Base-by-base conservation (phyloP, 2,113 vertebrate genomes). In the Corythornis madagascariensis region DNA sequence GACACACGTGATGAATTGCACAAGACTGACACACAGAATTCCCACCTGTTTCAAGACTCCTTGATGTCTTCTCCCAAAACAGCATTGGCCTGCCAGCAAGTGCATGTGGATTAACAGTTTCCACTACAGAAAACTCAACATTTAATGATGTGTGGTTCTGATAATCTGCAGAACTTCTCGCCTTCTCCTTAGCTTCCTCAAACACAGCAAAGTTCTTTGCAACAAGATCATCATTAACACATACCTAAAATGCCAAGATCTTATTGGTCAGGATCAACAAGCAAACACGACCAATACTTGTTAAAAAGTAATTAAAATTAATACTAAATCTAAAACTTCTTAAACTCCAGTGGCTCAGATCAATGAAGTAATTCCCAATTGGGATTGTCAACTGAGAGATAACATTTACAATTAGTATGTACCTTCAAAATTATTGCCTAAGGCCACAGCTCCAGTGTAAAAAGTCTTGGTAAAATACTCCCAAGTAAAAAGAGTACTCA, bases 161-260 rank as follows among this genome's bases (percentile, higher is more conserved):
- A 31, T 35, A 74, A 57, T 95, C 84, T 59, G 73, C 35, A 66
- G 56, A 60, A 70, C 43, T 74, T 35, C 3, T n/a, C 77, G 90
- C 69, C 61, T 65, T 77, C 26, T 81, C 78, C 29, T 53, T 31
- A 20, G 79, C 60, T 16, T 96, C 77, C 43, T 65, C 92, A 18
- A 96, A 99, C 86, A n/a, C 89, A 3, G 99, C 99, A 89, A 98
- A 99, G 89, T 97, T 98, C 96, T 99, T 99, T 47, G 92, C 96
- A 50, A 99, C 98, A 56, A 99, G 96, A 28, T 99, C 99, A 20
- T 99, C 99, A 24, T 99, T 99, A 81, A 98, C 97, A 57, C 99
- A 99, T 40, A 99, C 96, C 99, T 99, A 91, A 6, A 56, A 56
- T 20, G 25, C 2, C 50, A 75, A 94, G 26, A 92, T 28, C 33